phyloP scores from a whole-genome alignment of 1,140 invertebrate species.

The Ctenoplectra terminalis region DNA sequence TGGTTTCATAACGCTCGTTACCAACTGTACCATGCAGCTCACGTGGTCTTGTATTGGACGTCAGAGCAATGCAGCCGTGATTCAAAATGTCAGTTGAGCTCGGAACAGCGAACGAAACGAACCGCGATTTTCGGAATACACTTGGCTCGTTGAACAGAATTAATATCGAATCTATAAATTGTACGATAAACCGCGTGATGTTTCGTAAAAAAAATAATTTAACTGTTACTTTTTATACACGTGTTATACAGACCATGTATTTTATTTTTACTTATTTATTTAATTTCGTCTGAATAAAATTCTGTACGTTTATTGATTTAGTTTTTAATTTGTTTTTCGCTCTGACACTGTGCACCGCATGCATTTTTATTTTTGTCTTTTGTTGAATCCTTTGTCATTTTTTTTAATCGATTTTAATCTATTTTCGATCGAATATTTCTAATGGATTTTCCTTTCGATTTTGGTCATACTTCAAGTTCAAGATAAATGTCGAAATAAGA shows the following conservation, averaged over 20 bases:
- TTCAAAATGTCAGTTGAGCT: conserved; percentile 30
- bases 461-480: no score
- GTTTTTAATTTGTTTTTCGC: no score
- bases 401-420: not conserved
- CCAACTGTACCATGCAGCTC: not conserved
- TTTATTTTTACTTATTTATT: not conserved
- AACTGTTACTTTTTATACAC: not conserved
- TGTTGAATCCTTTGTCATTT: not conserved
- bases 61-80: not conserved
- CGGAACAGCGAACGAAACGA: not conserved
- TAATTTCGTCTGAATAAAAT: no score
- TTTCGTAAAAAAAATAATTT: not conserved
- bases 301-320: no score
- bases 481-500: no score
- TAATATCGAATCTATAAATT: not conserved
- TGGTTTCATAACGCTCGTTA: conserved; percentile 5
- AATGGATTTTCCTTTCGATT: no score
- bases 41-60: conserved; percentile 11
- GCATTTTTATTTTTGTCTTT: not conserved
- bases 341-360: no score
- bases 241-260: not conserved
- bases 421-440: no score
- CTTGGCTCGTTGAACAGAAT: no score
- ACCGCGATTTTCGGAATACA: not conserved
- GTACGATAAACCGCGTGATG: not conserved